Evolutionary conservation across 2,113 vertebrate species (phyloP).

Genomic region (Hemichromis elongatus): DNA sequence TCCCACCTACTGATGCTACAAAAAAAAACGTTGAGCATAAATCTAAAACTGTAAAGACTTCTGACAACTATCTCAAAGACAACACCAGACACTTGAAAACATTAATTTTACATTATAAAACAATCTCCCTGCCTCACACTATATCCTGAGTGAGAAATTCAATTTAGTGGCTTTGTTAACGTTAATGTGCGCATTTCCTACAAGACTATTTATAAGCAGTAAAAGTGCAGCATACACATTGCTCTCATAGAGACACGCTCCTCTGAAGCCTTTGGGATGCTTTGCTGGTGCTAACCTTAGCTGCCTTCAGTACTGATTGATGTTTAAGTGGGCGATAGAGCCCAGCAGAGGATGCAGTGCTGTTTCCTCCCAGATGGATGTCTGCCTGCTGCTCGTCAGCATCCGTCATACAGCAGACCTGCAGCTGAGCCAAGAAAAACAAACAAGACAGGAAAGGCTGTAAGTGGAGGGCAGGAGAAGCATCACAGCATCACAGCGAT

Average conservation of each 20-base stretch:
- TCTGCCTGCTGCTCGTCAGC: conserved; percentile 47
- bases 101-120: background rate
- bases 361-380: conserved; percentile 42
- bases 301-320: conserved; percentile 11
- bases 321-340: conserved; percentile 48
- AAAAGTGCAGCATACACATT: background rate
- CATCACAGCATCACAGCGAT: background rate
- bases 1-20: background rate
- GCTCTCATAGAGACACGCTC: background rate
- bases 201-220: background rate
- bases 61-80: background rate
- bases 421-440: conserved; percentile 8
- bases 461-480: background rate
- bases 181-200: background rate
- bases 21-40: background rate
- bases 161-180: background rate
- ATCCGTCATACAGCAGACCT: background rate
- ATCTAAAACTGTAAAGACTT: background rate
- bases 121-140: background rate
- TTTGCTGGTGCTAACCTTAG: conserved; percentile 26
- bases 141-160: background rate
- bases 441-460: background rate
- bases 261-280: background rate
- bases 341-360: background rate
- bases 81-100: background rate